Percentiles rank a stretch among this genome's conserved stretches.
Evolutionary conservation across 2,113 vertebrate genomes (phyloP).

Genomic region (Antennarius striatus): DNA sequence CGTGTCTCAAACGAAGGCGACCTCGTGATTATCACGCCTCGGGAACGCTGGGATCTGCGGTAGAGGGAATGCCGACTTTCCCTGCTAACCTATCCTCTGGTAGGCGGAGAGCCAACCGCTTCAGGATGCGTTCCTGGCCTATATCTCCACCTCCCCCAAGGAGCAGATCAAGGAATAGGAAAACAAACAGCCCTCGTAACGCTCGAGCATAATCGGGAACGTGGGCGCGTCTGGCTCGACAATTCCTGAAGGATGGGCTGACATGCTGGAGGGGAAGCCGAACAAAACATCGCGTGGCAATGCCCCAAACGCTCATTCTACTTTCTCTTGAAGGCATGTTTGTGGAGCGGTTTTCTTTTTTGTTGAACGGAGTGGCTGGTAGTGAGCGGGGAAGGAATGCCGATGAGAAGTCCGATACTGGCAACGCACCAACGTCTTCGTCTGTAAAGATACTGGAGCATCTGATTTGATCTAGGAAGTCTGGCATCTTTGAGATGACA

Average conservation of each 20-base stretch:
- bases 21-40: conserved; percentile 29
- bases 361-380: neutral
- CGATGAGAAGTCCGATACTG: neutral
- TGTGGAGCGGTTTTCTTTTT: neutral
- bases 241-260: conserved; percentile 33
- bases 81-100: conserved; percentile 21
- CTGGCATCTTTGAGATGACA: too few relatives aligned
- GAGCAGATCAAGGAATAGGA: conserved; percentile 59
- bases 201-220: conserved; percentile 33
- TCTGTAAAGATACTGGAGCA: too few relatives aligned
- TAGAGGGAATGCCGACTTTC: conserved; percentile 11
- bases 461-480: too few relatives aligned
- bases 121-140: conserved; percentile 30
- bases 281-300: conserved; percentile 22
- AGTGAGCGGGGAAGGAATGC: neutral
- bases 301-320: neutral
- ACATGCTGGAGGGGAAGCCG: conserved; percentile 13
- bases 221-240: neutral
- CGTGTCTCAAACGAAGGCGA: neutral
- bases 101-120: conserved; percentile 28
- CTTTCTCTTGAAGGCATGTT: neutral
- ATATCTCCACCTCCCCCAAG: conserved; percentile 44
- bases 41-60: neutral
- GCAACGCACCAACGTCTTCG: neutral
- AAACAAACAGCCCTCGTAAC: conserved; percentile 53